Base-by-base conservation (phyloP, 2,113 vertebrate genomes). In the Malurus elegans region DNA sequence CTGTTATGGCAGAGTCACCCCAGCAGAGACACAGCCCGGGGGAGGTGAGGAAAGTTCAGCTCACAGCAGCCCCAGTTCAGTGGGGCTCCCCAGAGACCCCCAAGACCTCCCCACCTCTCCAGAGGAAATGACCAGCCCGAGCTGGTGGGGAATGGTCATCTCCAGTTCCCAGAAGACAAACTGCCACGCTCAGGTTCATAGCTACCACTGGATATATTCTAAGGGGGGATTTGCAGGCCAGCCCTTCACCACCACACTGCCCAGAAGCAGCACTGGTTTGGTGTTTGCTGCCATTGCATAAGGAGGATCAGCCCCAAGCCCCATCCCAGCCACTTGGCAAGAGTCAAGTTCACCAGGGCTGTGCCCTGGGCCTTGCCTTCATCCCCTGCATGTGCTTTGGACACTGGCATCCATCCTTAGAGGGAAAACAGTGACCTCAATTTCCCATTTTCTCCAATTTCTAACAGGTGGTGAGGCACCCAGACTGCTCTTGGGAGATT, bases 131-230 rank as follows among this genome's bases (percentile, higher is more conserved):
- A 29, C 6, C 65, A 65, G 50, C 44, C 53, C 1, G 11, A 36
- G 32, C 17, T 42, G 14, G 17, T 13, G 45, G 4, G 29, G 9
- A 23, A 61, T 0, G 0, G 34, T 21, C 34, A 50, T 9, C 8
- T 13, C 18, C 15, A 25, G 7, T 11, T 75, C 40, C 44, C n/a
- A 80, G 60, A 24, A 79, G 57, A 44, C 26, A 34, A 71, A 45
- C 13, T 53, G 50, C 60, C 54, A 12, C 5, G 2, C 9, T 9
- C 32, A 14, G 53, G 32, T 58, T 24, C 38, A 26, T 18, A 18
- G 45, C 32, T 85, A 15, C 14, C 32, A 4, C 66, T 51, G 71
- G 34, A 45, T 25, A 23, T 28, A 36, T 60, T 60, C 40, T 57
- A 26, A 25, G 17, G n/a, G 53, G 29, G n/a, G 12, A 34, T 51